Evolutionary conservation across 2,797 vertebrate species (phyloP).

Genomic region (Miichthys miiuy): DNA sequence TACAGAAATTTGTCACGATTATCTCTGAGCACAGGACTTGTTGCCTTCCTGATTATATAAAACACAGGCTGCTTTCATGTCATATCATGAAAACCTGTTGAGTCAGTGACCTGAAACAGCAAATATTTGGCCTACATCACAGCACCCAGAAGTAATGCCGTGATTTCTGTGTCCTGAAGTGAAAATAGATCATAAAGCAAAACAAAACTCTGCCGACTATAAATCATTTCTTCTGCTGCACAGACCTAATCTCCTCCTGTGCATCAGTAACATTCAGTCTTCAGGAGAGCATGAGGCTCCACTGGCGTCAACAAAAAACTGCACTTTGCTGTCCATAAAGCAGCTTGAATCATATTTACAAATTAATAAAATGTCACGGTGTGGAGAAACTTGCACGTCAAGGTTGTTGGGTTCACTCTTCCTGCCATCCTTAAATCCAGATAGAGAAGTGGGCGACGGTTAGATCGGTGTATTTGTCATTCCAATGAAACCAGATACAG

Average conservation of each 20-base stretch:
- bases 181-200: background rate
- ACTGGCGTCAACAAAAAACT: too few relatives aligned
- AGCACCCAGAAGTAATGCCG: background rate
- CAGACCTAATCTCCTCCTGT: too few relatives aligned
- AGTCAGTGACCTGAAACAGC: background rate
- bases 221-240: too few relatives aligned
- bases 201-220: background rate
- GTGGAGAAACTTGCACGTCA: background rate
- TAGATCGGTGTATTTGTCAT: conserved; percentile 47
- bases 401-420: conserved; percentile 45
- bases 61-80: too few relatives aligned
- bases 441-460: conserved; percentile 2
- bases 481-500: conserved; percentile 63
- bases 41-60: too few relatives aligned
- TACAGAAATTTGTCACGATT: background rate
- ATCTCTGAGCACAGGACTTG: background rate
- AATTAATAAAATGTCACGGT: background rate
- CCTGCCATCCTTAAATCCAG: conserved; percentile 9
- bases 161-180: background rate
- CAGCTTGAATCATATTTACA: background rate
- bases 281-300: too few relatives aligned
- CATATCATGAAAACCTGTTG: too few relatives aligned
- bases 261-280: too few relatives aligned
- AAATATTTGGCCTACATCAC: background rate
- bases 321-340: too few relatives aligned